Percentiles rank a stretch among this genome's conserved stretches.
Evolutionary conservation across 1,140 invertebrate genomes (phyloP).

Genomic region (Neodiprion fabricii): DNA sequence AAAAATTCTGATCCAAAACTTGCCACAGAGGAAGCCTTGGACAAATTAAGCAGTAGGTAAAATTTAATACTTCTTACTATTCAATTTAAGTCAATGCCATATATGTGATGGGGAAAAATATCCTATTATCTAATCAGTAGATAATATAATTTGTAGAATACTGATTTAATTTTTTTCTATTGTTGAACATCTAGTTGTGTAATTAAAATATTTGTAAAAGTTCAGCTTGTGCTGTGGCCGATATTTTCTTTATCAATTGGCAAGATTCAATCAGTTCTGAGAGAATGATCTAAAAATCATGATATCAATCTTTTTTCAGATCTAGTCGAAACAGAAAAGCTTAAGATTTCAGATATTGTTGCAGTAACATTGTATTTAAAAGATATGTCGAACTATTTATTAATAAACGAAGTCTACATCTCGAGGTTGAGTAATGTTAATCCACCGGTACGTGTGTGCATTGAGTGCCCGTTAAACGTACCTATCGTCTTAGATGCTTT

Average conservation of each 20-base stretch:
- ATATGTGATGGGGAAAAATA: constrained; percentile 1
- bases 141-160: constrained; percentile 18
- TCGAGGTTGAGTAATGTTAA: constrained; percentile 78
- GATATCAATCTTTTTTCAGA: constrained; percentile 50
- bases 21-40: constrained; percentile 71
- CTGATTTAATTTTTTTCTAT: constrained; percentile 21
- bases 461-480: constrained; percentile 79
- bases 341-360: constrained; percentile 74
- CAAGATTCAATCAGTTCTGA: no score
- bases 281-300: no score
- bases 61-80: constrained; percentile 39
- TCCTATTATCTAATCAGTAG: constrained; percentile 5
- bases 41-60: constrained; percentile 83
- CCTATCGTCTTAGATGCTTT: constrained; percentile 81
- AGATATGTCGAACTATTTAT: constrained; percentile 80
- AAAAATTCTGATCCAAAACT: constrained; percentile 60
- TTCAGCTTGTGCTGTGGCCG: constrained; percentile 25
- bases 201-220: background rate
- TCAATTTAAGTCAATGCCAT: background rate
- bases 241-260: constrained; percentile 18
- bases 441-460: constrained; percentile 88
- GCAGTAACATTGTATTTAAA: constrained; percentile 83
- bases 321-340: constrained; percentile 64
- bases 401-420: constrained; percentile 80
- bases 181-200: constrained; percentile 23